Conservation (phyloP, 2,113 vertebrate species). For the Verasper variegatus region DNA sequence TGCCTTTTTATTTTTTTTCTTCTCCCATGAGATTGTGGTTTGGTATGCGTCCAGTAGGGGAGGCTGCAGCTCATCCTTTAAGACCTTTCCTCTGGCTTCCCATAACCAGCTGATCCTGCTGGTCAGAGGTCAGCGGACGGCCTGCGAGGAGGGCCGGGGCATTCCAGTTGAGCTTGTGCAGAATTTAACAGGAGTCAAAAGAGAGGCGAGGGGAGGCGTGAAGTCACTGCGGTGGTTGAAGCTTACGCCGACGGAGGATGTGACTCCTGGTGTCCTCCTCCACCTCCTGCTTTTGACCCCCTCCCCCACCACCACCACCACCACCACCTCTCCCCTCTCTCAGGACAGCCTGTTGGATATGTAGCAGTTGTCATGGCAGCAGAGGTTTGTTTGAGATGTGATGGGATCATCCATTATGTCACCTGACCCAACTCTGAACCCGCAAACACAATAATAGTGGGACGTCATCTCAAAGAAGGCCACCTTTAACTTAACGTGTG, state of each 20-base stretch:
- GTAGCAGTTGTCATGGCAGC: constrained; percentile 67
- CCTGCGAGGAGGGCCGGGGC: constrained; percentile 21
- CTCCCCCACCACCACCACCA: constrained; percentile 28
- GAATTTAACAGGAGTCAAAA: constrained; percentile 35
- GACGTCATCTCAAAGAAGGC: constrained; percentile 59
- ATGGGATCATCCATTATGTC: constrained; percentile 74
- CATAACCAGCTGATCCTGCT: constrained; percentile 50
- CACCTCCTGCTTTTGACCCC: constrained; percentile 58
- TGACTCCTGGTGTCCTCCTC: constrained; percentile 56
- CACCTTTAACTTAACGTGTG: constrained; percentile 24
- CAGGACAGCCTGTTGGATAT: constrained; percentile 57
- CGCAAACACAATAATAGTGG: constrained; percentile 24
- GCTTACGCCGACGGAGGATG: constrained; percentile 47
- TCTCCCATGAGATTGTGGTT: constrained; percentile 23
- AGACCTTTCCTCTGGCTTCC: constrained; percentile 2
- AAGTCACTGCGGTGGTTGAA: constrained; percentile 5
- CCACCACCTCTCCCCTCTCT: constrained; percentile 26
- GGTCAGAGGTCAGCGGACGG: constrained; percentile 67
- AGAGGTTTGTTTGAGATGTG: constrained; percentile 63
- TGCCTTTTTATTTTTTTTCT: not conserved
- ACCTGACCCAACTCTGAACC: constrained; percentile 76
- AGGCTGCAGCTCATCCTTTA: constrained; percentile 67
- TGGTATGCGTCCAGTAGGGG: constrained; percentile 72
- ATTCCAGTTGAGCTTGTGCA: constrained; percentile 46
- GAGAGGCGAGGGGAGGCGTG: constrained; percentile 27